A percentile compares a stretch with the other conserved stretches of the same genome.
These are phyloP conservation scores for Fragum sueziense DNA, from an alignment of 2,888 invertebrate genomes.

Conservation along the genomic window DNA sequence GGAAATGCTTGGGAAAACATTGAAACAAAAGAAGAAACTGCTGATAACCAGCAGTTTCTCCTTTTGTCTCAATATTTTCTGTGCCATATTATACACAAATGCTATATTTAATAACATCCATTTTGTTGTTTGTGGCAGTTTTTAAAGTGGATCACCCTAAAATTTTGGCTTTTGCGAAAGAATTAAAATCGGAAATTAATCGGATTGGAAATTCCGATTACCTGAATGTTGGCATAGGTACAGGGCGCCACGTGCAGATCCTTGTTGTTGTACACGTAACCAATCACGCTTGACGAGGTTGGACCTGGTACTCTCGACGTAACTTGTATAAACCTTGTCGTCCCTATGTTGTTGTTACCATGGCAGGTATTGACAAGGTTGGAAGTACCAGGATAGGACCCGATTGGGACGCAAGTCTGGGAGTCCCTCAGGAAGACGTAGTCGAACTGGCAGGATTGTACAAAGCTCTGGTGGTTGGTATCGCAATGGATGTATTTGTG, in stretches of 20 bases:
- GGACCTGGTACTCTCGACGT: background rate
- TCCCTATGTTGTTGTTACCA: background rate
- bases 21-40: too few relatives aligned
- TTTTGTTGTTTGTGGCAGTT: too few relatives aligned
- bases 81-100: too few relatives aligned
- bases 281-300: background rate
- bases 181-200: too few relatives aligned
- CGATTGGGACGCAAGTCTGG: conserved; percentile 52
- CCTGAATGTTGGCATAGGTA: conserved; percentile 49
- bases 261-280: conserved; percentile 26
- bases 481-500: conserved; percentile 67
- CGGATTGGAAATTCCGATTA: too few relatives aligned
- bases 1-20: too few relatives aligned
- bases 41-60: too few relatives aligned
- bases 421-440: conserved; percentile 47
- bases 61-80: too few relatives aligned
- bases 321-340: background rate
- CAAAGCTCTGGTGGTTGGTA: conserved; percentile 53
- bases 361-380: conserved; percentile 45
- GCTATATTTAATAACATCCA: too few relatives aligned
- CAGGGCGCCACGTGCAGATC: conserved; percentile 52
- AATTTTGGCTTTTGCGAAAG: too few relatives aligned
- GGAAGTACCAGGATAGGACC: conserved; percentile 43
- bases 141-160: too few relatives aligned
- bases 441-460: conserved; percentile 48